Evolutionary conservation across 2,888 invertebrate species (phyloP), one percentile per base, ranked within the genome.

Genomic region (Emmelina monodactyla): DNA sequence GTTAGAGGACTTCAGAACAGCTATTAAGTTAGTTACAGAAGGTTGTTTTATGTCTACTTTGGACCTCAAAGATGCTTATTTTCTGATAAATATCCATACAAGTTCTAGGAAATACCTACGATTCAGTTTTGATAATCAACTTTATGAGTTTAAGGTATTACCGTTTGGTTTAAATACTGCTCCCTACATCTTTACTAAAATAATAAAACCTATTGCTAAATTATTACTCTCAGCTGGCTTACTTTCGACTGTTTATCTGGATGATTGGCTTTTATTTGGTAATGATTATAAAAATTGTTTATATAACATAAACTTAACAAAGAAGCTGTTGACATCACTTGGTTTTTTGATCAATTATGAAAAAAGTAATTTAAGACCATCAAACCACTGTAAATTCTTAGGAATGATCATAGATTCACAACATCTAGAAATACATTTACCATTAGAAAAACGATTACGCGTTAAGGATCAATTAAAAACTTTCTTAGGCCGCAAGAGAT

Each of bases 1-100:
- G 25, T 22, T 31, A n/a, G 25, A 35, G 31, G 35, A 35, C 25
- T 16, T 25, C 4, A 35, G 35, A 31, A 35, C 31, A 2, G 35
- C 35, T 9, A 31, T 30, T 1, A 33, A 28, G 16, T n/a, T 33
- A 14, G 2, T 33, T 19, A 14, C 34, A 6, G 9, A 30, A 16
- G 12, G 31, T 32, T 35, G 32, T 25, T 32, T 13, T 9, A 35
- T 35, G 35, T 25, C 16, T 16, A 25, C 13, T 9, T 9, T 35
- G 14, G 35, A 35, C 31, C 31, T 35, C 14, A 32, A 35, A 25
- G 25, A 25, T 11, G 25, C 25, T 3, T 25, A 25, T 25, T 25
- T 25, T 25, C n/a, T 25, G 3, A 11, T 35, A 5, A 25, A 16
- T 16, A 16, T 35, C 7, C 12, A 31, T 28, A 28, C 16, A 28